A percentile compares a stretch with the other conserved stretches of the same genome.
Conservation (phyloP, 2,113 vertebrate species). For the Sphyrna mokarran region DNA sequence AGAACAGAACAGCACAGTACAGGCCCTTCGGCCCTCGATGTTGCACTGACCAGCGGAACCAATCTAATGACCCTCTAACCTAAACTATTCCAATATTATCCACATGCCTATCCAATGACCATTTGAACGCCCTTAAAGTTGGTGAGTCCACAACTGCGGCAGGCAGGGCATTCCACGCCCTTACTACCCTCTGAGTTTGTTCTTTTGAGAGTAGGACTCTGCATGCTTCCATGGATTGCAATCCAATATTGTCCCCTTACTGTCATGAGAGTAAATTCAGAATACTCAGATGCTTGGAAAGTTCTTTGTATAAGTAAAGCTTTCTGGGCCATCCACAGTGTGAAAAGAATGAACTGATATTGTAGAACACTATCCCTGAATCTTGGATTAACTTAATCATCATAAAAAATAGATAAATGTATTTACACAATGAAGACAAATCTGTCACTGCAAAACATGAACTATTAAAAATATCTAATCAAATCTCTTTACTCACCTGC, state of each 20-base stretch:
- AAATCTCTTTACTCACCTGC: slow-evolving; percentile 63
- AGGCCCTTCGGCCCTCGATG: too few relatives aligned
- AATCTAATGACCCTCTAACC: too few relatives aligned
- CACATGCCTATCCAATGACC: too few relatives aligned
- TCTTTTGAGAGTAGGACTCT: background rate
- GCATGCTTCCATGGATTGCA: background rate
- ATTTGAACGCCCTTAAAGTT: too few relatives aligned
- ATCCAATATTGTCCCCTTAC: background rate
- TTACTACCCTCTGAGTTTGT: too few relatives aligned
- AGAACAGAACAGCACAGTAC: too few relatives aligned
- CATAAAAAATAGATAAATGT: background rate
- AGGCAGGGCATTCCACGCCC: too few relatives aligned
- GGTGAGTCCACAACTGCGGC: too few relatives aligned
- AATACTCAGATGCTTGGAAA: background rate
- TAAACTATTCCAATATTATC: too few relatives aligned
- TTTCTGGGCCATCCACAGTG: background rate
- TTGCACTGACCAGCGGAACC: too few relatives aligned
- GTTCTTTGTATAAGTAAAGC: background rate
- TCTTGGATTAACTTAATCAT: background rate
- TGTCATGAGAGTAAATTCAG: background rate
- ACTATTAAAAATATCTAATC: background rate
- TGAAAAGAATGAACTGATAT: background rate
- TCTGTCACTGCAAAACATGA: background rate
- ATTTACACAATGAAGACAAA: background rate
- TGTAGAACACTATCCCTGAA: background rate